A percentile compares a stretch with the other conserved stretches of the same genome.
Conservation (phyloP, 23 tunicate genomes). For the Oikopleura dioica region DNA sequence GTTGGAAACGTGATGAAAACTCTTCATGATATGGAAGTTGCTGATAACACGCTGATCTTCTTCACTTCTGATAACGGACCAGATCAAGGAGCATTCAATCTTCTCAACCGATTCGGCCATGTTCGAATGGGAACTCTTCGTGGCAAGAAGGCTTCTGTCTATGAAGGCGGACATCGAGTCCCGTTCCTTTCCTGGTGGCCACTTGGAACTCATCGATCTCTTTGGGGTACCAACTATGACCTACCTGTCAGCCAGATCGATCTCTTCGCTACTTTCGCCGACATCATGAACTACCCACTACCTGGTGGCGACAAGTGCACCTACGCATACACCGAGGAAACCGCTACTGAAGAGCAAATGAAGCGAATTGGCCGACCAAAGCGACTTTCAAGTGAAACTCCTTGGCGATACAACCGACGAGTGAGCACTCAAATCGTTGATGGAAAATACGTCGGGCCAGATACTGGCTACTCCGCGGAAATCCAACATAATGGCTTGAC, state of each 20-base stretch:
- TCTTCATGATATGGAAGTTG: neutral
- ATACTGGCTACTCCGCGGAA: neutral
- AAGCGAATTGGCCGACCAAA: slow-evolving; percentile 6
- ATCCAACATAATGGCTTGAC: too few species aligned
- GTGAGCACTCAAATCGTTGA: neutral
- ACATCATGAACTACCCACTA: slow-evolving; percentile 7
- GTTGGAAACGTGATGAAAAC: neutral
- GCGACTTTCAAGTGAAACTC: neutral
- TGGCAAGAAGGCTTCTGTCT: slow-evolving; percentile 4
- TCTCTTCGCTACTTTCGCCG: neutral
- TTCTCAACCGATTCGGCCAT: neutral
- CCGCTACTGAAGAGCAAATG: neutral
- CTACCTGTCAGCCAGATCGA: slow-evolving; percentile 3
- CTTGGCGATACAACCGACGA: neutral
- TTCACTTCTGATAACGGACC: slow-evolving; percentile 13
- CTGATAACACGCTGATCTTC: slow-evolving; percentile 11
- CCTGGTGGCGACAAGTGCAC: neutral
- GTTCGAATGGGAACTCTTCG: neutral
- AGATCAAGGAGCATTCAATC: slow-evolving; percentile 12
- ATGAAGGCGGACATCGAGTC: slow-evolving; percentile 4
- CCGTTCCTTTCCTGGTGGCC: slow-evolving; percentile 12
- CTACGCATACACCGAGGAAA: neutral
- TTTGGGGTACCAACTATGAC: slow-evolving; percentile 8
- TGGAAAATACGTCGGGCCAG: neutral
- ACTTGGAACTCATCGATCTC: neutral